Evolutionary conservation across 2,888 invertebrate species (phyloP).

Genomic region (Chrysolina americana): DNA sequence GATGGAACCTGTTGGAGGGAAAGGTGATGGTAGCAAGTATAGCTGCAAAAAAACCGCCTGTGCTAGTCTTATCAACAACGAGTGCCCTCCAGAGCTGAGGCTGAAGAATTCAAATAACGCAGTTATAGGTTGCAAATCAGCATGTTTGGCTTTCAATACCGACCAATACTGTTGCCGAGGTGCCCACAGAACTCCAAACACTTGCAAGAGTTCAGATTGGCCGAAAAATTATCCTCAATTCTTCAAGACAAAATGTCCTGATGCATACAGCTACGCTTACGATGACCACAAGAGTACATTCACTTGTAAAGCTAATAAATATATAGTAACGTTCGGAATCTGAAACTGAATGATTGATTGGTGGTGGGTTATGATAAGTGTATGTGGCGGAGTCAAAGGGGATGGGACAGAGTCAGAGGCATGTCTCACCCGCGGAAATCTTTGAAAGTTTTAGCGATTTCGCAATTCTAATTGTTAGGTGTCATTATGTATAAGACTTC

Average conservation of each 20-base stretch:
- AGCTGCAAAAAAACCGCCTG: slow-evolving; percentile 66
- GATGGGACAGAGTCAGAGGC: too few relatives aligned
- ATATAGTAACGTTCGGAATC: slow-evolving; percentile 61
- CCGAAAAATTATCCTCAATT: slow-evolving; percentile 65
- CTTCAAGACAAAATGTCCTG: slow-evolving; percentile 71
- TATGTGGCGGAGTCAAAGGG: too few relatives aligned
- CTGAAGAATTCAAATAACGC: slow-evolving; percentile 53
- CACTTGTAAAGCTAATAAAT: slow-evolving; percentile 66
- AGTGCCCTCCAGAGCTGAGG: slow-evolving; percentile 66
- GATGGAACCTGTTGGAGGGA: slow-evolving; percentile 60
- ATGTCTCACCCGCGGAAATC: too few relatives aligned
- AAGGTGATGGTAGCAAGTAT: slow-evolving; percentile 61
- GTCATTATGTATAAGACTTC: too few relatives aligned
- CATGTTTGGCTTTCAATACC: slow-evolving; percentile 69
- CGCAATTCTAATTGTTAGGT: too few relatives aligned
- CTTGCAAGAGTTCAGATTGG: slow-evolving; percentile 66
- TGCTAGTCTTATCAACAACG: slow-evolving; percentile 61
- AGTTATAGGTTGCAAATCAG: slow-evolving; percentile 69
- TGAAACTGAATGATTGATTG: slow-evolving; percentile 30
- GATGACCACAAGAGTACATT: slow-evolving; percentile 71
- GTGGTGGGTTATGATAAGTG: too few relatives aligned
- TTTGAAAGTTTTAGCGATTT: too few relatives aligned
- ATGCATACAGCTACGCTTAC: slow-evolving; percentile 72
- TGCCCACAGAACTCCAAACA: slow-evolving; percentile 65
- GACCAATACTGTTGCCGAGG: slow-evolving; percentile 71